Conservation (phyloP, 1,140 invertebrate genomes). For the Linepithema humile region DNA sequence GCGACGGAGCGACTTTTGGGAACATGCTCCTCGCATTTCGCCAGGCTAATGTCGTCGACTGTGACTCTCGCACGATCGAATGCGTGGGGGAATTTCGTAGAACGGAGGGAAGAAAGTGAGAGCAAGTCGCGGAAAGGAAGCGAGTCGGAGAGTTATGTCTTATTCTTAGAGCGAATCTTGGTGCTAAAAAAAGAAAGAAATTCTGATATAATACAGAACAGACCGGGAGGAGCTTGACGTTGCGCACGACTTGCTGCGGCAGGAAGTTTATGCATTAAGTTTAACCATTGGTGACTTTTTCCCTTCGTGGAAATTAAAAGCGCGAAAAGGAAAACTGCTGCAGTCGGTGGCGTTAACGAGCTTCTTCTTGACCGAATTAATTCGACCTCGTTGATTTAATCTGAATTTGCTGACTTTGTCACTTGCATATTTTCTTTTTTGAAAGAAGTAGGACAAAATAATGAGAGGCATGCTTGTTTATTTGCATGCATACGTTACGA, state of each 20-base stretch:
- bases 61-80: constrained; percentile 52
- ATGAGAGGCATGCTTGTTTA: not conserved
- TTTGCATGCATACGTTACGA: not conserved
- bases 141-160: constrained; percentile 1
- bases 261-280: constrained; percentile 41
- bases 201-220: not conserved
- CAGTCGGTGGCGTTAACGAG: constrained; percentile 21
- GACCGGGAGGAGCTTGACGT: not conserved
- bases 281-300: not conserved
- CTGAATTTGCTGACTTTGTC: not conserved
- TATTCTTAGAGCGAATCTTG: constrained; percentile 5
- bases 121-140: not conserved
- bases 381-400: constrained; percentile 33
- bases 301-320: constrained; percentile 16
- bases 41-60: constrained; percentile 42
- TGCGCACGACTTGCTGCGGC: not conserved
- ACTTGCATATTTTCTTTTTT: not conserved
- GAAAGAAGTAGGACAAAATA: not conserved
- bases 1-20: not conserved
- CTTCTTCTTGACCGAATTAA: constrained; percentile 33
- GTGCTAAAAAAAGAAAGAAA: not conserved
- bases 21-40: constrained; percentile 15
- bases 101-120: constrained; percentile 19
- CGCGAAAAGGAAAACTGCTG: not conserved
- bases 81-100: constrained; percentile 20